phyloP scores from a whole-genome alignment of 2,797 vertebrate species.

The Perodicticus potto region DNA sequence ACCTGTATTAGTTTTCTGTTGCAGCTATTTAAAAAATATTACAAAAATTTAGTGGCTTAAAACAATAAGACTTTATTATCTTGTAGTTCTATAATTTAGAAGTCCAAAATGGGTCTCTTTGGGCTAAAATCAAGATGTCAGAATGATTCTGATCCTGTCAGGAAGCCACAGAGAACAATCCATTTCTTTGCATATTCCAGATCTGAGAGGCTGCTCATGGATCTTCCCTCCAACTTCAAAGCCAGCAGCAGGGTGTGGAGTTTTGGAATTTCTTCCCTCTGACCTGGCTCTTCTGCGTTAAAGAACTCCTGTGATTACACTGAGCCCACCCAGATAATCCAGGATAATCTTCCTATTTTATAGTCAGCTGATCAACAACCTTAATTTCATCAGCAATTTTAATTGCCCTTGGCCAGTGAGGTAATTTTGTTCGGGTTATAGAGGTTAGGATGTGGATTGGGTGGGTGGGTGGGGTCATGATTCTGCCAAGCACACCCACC shows the following conservation, averaged over 20 bases:
- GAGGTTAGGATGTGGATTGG: background rate
- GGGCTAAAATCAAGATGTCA: background rate
- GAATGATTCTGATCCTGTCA: background rate
- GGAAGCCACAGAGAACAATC: background rate
- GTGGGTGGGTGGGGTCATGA: background rate
- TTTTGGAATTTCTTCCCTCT: background rate
- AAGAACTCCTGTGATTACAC: background rate
- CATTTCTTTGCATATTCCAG: background rate
- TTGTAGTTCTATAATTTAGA: background rate
- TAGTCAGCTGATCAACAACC: background rate
- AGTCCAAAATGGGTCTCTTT: background rate
- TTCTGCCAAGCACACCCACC: background rate
- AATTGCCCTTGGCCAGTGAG: background rate
- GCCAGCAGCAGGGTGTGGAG: background rate
- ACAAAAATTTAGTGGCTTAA: background rate
- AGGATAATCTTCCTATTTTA: background rate
- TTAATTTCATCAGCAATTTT: conserved; percentile 28
- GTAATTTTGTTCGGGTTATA: background rate
- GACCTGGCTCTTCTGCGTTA: background rate
- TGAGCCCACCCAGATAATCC: background rate
- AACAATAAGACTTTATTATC: background rate
- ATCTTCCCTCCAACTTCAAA: background rate
- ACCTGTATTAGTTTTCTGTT: background rate
- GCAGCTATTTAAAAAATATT: background rate
- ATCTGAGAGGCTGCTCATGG: background rate